Evolutionary conservation across 2,113 vertebrate species (phyloP).

Genomic region (Pleuronectes platessa): DNA sequence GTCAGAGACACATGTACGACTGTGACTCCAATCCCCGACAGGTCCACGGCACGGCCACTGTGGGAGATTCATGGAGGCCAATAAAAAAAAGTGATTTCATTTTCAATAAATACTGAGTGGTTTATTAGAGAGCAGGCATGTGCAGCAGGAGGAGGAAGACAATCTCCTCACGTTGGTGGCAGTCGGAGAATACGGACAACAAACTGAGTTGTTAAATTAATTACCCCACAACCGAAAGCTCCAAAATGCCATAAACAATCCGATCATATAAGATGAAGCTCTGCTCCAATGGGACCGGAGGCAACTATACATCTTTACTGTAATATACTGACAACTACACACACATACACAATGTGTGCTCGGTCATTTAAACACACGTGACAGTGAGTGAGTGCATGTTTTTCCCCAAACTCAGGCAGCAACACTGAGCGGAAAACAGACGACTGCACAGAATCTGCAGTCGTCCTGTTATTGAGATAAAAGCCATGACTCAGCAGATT

Average conservation of each 20-base stretch:
- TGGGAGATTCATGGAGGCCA: background rate
- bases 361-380: background rate
- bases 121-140: background rate
- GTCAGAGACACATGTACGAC: background rate
- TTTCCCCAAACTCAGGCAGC: background rate
- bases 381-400: conserved; percentile 7
- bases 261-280: too few species aligned
- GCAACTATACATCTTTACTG: too few species aligned
- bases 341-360: too few species aligned
- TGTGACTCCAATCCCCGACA: background rate
- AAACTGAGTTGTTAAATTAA: too few species aligned
- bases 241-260: too few species aligned
- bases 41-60: background rate
- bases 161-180: too few species aligned
- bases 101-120: background rate
- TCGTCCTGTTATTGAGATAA: conserved; percentile 33
- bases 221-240: too few species aligned
- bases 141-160: background rate
- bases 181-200: too few species aligned
- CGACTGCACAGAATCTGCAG: conserved; percentile 34
- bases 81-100: background rate
- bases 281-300: too few species aligned
- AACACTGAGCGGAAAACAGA: conserved; percentile 31
- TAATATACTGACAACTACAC: too few species aligned
- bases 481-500: conserved; percentile 45